Conservation (phyloP, 2,113 vertebrate species). For the Cephalopholis sonnerati region DNA sequence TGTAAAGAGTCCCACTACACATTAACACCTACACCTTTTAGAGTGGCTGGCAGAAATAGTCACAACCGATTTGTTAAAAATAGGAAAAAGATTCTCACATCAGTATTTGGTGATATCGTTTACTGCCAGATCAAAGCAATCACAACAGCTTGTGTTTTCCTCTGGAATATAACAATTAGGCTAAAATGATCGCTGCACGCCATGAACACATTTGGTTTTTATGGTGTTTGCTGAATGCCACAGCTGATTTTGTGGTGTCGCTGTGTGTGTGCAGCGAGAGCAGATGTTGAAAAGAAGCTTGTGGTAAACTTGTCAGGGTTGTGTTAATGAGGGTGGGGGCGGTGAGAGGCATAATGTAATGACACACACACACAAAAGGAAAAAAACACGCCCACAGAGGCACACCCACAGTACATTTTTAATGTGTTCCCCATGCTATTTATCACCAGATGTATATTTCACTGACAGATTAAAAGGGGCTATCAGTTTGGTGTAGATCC, state of each 20-base stretch:
- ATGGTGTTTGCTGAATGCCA: neutral
- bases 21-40: neutral
- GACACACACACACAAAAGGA: constrained; percentile 6
- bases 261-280: constrained; percentile 2
- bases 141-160: neutral
- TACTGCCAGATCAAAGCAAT: neutral
- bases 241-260: neutral
- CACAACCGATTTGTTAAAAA: neutral
- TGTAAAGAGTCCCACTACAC: neutral
- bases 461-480: neutral
- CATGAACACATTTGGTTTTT: neutral
- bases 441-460: neutral
- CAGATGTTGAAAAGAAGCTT: constrained; percentile 23
- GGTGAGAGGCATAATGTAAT: constrained; percentile 4
- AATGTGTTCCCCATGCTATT: neutral
- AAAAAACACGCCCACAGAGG: constrained; percentile 1
- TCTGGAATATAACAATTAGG: neutral
- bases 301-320: constrained; percentile 19
- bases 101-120: neutral
- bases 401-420: neutral
- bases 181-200: neutral
- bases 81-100: neutral
- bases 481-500: neutral
- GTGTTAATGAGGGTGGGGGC: constrained; percentile 25
- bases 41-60: neutral